These are phyloP conservation scores for Tachysurus fulvidraco DNA, from an alignment of 2,113 vertebrate species.

Conservation along the genomic window DNA sequence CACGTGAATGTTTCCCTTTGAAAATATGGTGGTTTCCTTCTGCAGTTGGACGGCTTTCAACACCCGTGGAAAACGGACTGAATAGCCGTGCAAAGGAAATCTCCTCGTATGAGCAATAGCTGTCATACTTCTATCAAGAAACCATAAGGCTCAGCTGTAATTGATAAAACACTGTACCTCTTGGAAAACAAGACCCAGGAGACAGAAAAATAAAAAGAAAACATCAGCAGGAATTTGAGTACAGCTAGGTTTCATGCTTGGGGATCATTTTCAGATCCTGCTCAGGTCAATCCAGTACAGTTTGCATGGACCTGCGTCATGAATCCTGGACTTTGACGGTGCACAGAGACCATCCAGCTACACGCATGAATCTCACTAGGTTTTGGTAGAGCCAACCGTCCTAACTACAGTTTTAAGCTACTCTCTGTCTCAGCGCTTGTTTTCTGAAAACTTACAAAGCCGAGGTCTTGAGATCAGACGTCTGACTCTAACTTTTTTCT, in stretches of 20 bases:
- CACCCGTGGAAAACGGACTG: neutral
- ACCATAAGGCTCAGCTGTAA: neutral
- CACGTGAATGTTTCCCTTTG: slow-evolving; percentile 28
- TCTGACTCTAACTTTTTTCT: slow-evolving; percentile 27
- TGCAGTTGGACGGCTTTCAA: slow-evolving; percentile 23
- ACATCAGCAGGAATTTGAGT: neutral
- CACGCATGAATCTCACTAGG: slow-evolving; percentile 2
- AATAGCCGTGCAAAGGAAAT: neutral
- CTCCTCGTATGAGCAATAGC: slow-evolving; percentile 1
- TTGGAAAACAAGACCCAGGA: slow-evolving; percentile 26
- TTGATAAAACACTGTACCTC: slow-evolving; percentile 23
- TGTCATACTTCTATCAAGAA: slow-evolving; percentile 2
- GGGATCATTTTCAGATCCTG: slow-evolving; percentile 2
- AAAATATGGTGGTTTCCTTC: slow-evolving; percentile 42
- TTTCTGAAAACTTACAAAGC: neutral
- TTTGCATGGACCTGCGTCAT: neutral
- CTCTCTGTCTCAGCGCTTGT: neutral
- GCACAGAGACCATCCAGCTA: neutral
- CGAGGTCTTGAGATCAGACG: neutral
- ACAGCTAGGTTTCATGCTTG: slow-evolving; percentile 1
- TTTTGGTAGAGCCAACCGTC: slow-evolving; percentile 22
- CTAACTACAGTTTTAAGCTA: neutral
- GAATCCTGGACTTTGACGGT: neutral
- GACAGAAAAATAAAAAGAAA: slow-evolving; percentile 13
- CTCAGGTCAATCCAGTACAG: neutral